Percentiles rank a stretch among this genome's conserved stretches.
Evolutionary conservation across 2,113 vertebrate species (phyloP).

Genomic region (Montifringilla adamsi): DNA sequence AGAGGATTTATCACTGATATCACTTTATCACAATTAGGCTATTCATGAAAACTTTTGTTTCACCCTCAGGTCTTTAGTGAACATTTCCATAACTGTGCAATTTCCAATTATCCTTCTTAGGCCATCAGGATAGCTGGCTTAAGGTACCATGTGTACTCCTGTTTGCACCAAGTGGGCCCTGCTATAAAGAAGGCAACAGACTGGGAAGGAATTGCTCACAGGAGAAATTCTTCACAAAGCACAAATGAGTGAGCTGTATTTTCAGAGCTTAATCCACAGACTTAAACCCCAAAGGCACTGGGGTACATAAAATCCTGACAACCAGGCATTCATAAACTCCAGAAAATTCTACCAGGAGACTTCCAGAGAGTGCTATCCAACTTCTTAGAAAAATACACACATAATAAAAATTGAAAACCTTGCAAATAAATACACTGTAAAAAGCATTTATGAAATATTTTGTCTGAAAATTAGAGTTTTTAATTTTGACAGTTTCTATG

Average conservation of each 20-base stretch:
- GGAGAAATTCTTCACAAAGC: background rate
- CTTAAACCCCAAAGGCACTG: background rate
- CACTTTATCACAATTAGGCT: background rate
- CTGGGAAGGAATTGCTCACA: background rate
- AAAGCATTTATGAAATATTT: background rate
- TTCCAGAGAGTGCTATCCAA: background rate
- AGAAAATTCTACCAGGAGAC: background rate
- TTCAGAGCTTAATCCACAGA: conserved; percentile 11
- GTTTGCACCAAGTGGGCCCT: background rate
- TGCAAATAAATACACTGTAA: background rate
- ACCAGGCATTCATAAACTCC: background rate
- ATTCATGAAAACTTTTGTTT: background rate
- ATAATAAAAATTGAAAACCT: background rate
- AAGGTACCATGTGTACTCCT: background rate
- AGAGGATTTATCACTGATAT: background rate
- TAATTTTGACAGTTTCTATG: background rate
- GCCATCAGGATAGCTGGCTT: background rate
- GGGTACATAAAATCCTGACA: conserved; percentile 3
- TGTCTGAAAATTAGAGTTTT: background rate
- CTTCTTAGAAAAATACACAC: background rate
- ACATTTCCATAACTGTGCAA: background rate
- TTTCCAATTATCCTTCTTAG: background rate
- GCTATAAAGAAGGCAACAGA: background rate
- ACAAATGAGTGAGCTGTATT: background rate
- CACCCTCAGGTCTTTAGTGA: background rate